Evolutionary conservation across 2,888 invertebrate species (phyloP), one percentile per base, ranked within the genome.

Genomic region (Thysanoteuthis rhombus): DNA sequence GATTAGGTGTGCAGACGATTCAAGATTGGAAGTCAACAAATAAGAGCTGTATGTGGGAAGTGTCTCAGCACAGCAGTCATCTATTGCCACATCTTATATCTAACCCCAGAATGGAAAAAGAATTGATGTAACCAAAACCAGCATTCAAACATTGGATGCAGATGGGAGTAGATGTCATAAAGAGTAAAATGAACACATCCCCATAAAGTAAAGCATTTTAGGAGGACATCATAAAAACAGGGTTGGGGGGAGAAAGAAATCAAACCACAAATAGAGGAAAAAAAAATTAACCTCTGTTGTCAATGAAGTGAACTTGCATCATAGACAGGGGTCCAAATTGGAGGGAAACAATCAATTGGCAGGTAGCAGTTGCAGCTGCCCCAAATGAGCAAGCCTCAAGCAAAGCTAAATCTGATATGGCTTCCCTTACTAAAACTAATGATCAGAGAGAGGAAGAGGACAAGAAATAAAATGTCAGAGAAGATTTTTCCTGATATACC

Each of bases 221-320:
- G 22, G 5, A 22, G 16, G 22, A 16, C 32, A 75, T n/a, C 10
- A 75, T n/a, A 75, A 75, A 75, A 75, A 75, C 10, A 16, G 6
- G 75, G 16, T 32, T 32, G 52, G 19, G 58, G 6, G n/a, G n/a
- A n/a, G n/a, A 16, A n/a, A 75, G 75, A 75, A 75, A 75, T 75
- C 25, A n/a, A 36, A n/a, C 75, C 36, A 75, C 16, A 75, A 75
- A 75, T 75, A 75, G 75, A 16, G n/a, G 75, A 36, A 16, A n/a
- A n/a, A n/a, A n/a, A n/a, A n/a, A 75, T 75, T 75, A 75, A 75
- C 75, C 75, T 75, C 75, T n/a, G 75, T 75, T 75, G 75, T 75
- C 75, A 36, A 36, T 75, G 1, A 36, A n/a, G 75, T 75, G 75
- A 75, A 75, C n/a, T 75, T 75, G 16, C n/a, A 75, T 75, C n/a